These are phyloP conservation scores for Drosophila simulans DNA, from an alignment of 1,140 invertebrate genomes.

Conservation along the genomic window DNA sequence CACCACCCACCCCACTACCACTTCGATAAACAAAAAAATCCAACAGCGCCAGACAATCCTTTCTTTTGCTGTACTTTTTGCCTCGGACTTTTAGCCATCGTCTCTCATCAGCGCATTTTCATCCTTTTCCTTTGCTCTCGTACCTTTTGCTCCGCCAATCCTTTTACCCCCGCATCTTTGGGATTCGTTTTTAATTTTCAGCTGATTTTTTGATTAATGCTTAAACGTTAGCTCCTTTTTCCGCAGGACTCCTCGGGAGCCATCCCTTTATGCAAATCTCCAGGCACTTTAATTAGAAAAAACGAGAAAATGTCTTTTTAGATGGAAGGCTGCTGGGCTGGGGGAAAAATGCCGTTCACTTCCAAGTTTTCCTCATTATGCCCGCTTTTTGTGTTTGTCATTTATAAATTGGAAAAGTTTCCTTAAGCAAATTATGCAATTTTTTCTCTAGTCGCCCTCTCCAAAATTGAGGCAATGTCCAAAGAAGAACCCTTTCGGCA, in stretches of 20 bases:
- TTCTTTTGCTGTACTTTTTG: slow-evolving; percentile 38
- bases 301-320: slow-evolving; percentile 28
- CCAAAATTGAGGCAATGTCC: slow-evolving; percentile 16
- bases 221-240: slow-evolving; percentile 68
- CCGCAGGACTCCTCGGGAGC: slow-evolving; percentile 6
- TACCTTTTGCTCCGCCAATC: slow-evolving; percentile 22
- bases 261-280: slow-evolving; percentile 71
- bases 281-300: slow-evolving; percentile 76
- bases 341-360: slow-evolving; percentile 58
- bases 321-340: neutral
- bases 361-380: slow-evolving; percentile 68
- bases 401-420: slow-evolving; percentile 84
- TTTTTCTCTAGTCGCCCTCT: slow-evolving; percentile 44
- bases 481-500: slow-evolving; percentile 16
- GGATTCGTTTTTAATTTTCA: slow-evolving; percentile 73
- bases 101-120: slow-evolving; percentile 45
- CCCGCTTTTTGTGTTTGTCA: slow-evolving; percentile 76
- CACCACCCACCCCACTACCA: neutral
- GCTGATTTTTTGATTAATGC: slow-evolving; percentile 83
- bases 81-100: slow-evolving; percentile 22
- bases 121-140: slow-evolving; percentile 32
- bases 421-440: slow-evolving; percentile 81
- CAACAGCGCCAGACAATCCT: slow-evolving; percentile 61
- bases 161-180: neutral
- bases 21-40: neutral